Base-by-base conservation (phyloP, 2,797 vertebrate species). In the Danio albolineatus region DNA sequence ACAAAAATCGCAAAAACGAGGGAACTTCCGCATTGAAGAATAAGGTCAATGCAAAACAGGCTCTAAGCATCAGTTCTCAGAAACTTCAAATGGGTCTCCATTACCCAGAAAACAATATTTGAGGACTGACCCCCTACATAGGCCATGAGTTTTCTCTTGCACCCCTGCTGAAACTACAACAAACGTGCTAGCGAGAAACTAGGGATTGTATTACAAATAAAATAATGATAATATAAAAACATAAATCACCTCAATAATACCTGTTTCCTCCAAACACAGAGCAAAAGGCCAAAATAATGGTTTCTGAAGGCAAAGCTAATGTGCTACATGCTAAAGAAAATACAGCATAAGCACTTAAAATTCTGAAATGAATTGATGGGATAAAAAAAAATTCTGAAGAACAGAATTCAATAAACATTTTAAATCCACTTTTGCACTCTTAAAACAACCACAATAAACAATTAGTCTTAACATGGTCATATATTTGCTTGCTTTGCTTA, bases 71-170 rank as follows among this genome's bases (percentile, higher is more conserved):
- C 51, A 28, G 2, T 53, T 53, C 36, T 70, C 48, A 70, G n/a
- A 10, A 10, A 13, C 14, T 36, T 48, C 49, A 70, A 48, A 7
- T 56, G 38, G 10, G 12, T 56, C 0, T 71, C 38, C 7, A 17
- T 41, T 71, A 41, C 56, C 51, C 38, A 41, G n/a, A 71, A 51
- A 36, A 71, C 38, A 71, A 56, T 43, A 43, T 56, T 54, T 71
- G 67, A 19, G 38, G n/a, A 43, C 14, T 36, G 8, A 10, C 38
- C 38, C 4, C 69, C 38, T 17, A 38, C 28, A 10, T 10, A n/a
- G 28, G 9, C 14, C 13, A n/a, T 70, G 28, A 49, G 36, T 51
- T 53, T 69, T 28, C 48, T 16, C 48, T 17, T 17, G 48, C 28
- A 69, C 38, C 10, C 14, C 38, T 9, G n/a, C 69, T 56, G 36